Base-by-base conservation (phyloP, 2,888 invertebrate genomes). In the Microctonus hyperodae region DNA sequence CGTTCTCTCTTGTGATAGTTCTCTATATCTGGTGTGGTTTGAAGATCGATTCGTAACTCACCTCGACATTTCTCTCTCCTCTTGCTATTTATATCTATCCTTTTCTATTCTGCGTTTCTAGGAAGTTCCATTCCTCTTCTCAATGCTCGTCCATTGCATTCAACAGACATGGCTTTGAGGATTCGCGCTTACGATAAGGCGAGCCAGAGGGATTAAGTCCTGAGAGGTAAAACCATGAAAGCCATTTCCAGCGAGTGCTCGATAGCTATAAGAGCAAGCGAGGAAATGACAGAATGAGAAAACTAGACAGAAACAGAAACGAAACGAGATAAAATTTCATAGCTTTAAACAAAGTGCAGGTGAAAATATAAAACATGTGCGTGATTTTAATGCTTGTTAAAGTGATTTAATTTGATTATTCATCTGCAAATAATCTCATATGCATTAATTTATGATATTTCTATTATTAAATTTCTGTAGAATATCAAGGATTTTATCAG, bases 171-270 rank as follows among this genome's bases (percentile, higher is more conserved):
- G n/a, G n/a, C n/a, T n/a, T n/a, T n/a, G n/a, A n/a, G n/a, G n/a
- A n/a, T n/a, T n/a, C n/a, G n/a, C n/a, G n/a, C n/a, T n/a, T n/a
- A n/a, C n/a, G n/a, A n/a, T n/a, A n/a, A n/a, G n/a, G n/a, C 33
- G 25, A 59, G 59, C 59, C 59, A 59, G 59, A 28, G 44, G 59
- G 44, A 59, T 59, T 59, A 59, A 28, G 59, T 59, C 44, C 44
- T 59, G 28, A 40, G 40, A 59, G 59, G 59, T 23, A 44, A 40
- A 59, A 59, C 59, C 40, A 59, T 59, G 44, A 40, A 59, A 59
- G 40, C 59, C 59, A 59, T 59, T 59, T 59, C 37, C 44, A 59
- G 59, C 25, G 59, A n/a, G 25, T 59, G 3, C 44, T 59, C 40
- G 44, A 44, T 23, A 25, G 25, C 40, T 13, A 28, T 5, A 28